These are phyloP conservation scores for Lophius piscatorius DNA, from an alignment of 2,113 vertebrate species.

Conservation along the genomic window DNA sequence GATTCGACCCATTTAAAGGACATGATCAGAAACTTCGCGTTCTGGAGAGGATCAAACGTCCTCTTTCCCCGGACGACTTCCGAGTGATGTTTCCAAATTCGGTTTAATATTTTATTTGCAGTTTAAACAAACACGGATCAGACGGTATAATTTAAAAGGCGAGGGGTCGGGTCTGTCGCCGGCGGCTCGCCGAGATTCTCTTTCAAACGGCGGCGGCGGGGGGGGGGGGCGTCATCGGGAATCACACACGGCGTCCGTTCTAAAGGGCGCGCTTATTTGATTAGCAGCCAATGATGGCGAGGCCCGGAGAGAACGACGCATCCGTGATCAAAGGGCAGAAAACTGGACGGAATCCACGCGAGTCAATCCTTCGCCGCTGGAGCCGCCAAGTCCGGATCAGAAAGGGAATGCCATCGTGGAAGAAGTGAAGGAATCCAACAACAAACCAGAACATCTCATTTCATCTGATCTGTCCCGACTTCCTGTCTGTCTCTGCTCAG, in stretches of 20 bases:
- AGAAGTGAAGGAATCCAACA: too few species aligned
- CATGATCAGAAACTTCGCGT: constrained; percentile 54
- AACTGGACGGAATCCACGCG: constrained; percentile 48
- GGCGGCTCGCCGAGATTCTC: constrained; percentile 57
- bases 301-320: constrained; percentile 33
- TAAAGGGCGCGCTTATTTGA: constrained; percentile 70
- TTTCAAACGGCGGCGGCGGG: constrained; percentile 44
- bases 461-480: too few species aligned
- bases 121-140: constrained; percentile 59
- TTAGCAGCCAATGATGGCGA: constrained; percentile 60
- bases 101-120: constrained; percentile 57
- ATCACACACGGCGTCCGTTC: constrained; percentile 62
- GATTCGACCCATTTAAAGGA: constrained; percentile 38
- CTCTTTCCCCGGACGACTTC: constrained; percentile 51
- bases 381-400: constrained; percentile 22
- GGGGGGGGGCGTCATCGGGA: constrained; percentile 39
- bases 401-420: constrained; percentile 84
- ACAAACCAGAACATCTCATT: too few species aligned
- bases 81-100: constrained; percentile 51
- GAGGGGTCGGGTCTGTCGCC: constrained; percentile 42
- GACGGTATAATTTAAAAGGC: constrained; percentile 65
- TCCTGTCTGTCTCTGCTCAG: too few species aligned
- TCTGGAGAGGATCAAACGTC: constrained; percentile 58
- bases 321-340: constrained; percentile 54
- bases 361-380: constrained; percentile 18